Evolutionary conservation across 1,140 invertebrate genomes (phyloP).

Genomic region (Bombus impatiens): DNA sequence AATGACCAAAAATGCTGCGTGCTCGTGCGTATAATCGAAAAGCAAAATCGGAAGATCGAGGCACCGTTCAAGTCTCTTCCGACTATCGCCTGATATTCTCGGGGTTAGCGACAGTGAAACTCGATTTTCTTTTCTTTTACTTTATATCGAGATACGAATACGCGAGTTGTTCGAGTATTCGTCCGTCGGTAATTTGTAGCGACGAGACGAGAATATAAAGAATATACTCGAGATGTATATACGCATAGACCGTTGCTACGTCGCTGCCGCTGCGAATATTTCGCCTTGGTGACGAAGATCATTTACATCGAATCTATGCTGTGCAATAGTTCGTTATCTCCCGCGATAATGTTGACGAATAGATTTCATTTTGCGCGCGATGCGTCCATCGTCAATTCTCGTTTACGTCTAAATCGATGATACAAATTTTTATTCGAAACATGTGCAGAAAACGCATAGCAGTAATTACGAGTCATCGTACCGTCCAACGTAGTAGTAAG

Average conservation of each 20-base stretch:
- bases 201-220: background rate
- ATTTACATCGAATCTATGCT: background rate
- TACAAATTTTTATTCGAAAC: slow-evolving; percentile 3
- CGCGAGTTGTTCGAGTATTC: background rate
- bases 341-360: background rate
- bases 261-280: background rate
- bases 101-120: background rate
- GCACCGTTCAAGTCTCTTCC: background rate
- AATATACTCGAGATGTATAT: background rate
- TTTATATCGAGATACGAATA: no score
- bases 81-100: background rate
- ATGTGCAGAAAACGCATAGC: background rate
- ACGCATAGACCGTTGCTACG: background rate
- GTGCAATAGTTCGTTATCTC: background rate
- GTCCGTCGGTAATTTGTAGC: background rate
- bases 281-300: background rate
- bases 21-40: background rate
- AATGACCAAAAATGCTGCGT: background rate
- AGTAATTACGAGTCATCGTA: slow-evolving; percentile 18
- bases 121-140: no score
- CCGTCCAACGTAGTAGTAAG: slow-evolving; percentile 43
- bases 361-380: background rate
- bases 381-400: no score
- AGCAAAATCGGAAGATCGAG: background rate
- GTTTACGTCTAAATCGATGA: background rate